phyloP scores from a whole-genome alignment of 2,888 invertebrate species.

The Pyrocoelia pectoralis region DNA sequence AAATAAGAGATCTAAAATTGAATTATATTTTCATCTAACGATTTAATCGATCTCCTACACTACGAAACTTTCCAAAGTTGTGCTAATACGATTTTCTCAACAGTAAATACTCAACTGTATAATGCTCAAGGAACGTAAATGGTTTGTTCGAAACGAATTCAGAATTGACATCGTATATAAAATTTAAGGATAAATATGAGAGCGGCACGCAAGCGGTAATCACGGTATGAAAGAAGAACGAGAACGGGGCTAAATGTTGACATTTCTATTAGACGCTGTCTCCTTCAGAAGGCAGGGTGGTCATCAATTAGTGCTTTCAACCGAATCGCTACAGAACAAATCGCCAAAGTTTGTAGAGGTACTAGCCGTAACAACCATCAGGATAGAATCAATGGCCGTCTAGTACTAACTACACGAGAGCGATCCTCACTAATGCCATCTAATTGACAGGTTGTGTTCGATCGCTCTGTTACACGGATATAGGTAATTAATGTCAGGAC shows the following conservation, averaged over 20 bases:
- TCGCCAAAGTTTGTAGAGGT: conserved; percentile 50
- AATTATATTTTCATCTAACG: no score
- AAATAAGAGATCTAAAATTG: no score
- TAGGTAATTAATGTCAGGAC: conserved; percentile 62
- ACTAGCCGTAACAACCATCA: conserved; percentile 35
- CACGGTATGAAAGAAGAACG: conserved; percentile 28
- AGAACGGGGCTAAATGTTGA: conserved; percentile 48
- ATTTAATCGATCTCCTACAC: no score
- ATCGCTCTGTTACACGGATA: conserved; percentile 59
- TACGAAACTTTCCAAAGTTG: neutral
- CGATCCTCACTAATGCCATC: conserved; percentile 57
- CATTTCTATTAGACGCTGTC: conserved; percentile 60
- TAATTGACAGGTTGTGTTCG: conserved; percentile 62
- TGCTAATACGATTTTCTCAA: neutral
- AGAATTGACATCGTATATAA: conserved; percentile 2
- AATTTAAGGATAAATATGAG: conserved; percentile 10
- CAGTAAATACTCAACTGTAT: no score
- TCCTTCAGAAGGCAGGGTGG: conserved; percentile 55
- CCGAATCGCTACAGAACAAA: conserved; percentile 53
- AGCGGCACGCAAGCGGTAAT: conserved; percentile 11
- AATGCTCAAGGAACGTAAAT: conserved; percentile 4
- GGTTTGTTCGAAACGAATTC: neutral
- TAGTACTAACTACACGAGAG: conserved; percentile 42
- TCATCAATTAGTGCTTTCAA: conserved; percentile 60
- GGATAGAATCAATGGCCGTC: conserved; percentile 40